A percentile compares a stretch with the other conserved stretches of the same genome.
phyloP scores from a whole-genome alignment of 92 coral and sea anemone genomes.

The Parazoanthus atlanticus region DNA sequence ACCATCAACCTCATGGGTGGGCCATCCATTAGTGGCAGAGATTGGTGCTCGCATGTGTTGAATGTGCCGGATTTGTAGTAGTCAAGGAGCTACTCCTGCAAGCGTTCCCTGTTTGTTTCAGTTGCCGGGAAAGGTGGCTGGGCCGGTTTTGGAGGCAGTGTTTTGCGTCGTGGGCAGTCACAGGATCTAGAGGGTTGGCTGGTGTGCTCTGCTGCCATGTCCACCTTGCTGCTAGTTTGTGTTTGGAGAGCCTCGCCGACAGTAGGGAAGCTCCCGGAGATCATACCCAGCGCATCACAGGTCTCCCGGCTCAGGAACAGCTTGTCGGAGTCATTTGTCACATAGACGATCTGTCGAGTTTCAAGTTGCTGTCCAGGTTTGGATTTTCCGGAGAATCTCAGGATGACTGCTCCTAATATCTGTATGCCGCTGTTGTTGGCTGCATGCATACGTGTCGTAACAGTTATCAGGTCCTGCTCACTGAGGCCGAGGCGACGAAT shows the following conservation, averaged over 20 bases:
- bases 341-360: background rate
- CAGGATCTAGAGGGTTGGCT: no score
- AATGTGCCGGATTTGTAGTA: background rate
- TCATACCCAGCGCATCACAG: slow-evolving; percentile 55
- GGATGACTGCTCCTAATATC: background rate
- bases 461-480: slow-evolving; percentile 17
- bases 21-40: background rate
- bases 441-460: slow-evolving; percentile 25
- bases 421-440: slow-evolving; percentile 6
- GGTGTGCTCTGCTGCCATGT: no score
- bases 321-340: slow-evolving; percentile 58
- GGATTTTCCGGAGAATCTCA: background rate
- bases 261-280: slow-evolving; percentile 47
- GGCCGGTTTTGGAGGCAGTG: background rate
- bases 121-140: slow-evolving; percentile 42
- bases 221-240: no score
- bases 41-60: background rate
- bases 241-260: slow-evolving; percentile 63
- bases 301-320: slow-evolving; percentile 68
- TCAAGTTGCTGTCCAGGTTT: background rate
- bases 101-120: background rate
- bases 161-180: background rate
- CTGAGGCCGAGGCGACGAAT: background rate
- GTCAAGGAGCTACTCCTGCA: background rate
- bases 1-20: background rate